Evolutionary conservation across 2,797 vertebrate species (phyloP), one percentile per base, ranked within the genome.

Genomic region (Cirrhinus mrigala): DNA sequence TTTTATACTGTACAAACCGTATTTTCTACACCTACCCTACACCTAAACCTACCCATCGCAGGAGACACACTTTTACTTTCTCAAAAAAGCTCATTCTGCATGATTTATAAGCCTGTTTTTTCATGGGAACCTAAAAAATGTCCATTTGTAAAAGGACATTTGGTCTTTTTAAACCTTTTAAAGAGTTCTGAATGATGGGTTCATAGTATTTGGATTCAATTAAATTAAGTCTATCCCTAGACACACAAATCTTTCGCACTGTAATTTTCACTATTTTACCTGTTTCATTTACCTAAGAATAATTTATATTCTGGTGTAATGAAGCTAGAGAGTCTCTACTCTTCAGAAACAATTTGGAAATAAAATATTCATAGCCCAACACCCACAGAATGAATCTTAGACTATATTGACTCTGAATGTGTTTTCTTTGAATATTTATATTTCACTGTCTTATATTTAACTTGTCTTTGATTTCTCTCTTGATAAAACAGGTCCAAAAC

Each of bases 211-310:
- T 46, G 79, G 14, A 81, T 71, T 70, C 33, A 40, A n/a, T 69
- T n/a, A 54, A 81, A 82, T 58, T 20, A 58, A 40, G 37, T 71
- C 33, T 58, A 56, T 81, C 37, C 68, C 40, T 60, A 82, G 68
- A 82, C 52, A 52, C 54, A 60, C 52, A 79, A 37, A 68, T 69
- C 64, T 70, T 69, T 40, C 29, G 2, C 6, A 74, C 3, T 68
- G 46, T 74, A 1, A 24, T 74, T 58, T 77, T n/a, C 12, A 37
- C 12, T 20, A 52, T 52, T 52, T 33, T 33, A 75, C 11, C 29
- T 12, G 10, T n/a, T 77, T 8, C 12, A 77, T 58, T 77, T 77
- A 37, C 27, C 50, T 20, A 56, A 76, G 18, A 56, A 76, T 76
- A 29, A 56, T 76, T 76, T 37, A 54, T 52, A 33, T 52, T 37